Evolutionary conservation across 2,113 vertebrate species (phyloP), one percentile per base, ranked within the genome.

Genomic region (Astur gentilis): DNA sequence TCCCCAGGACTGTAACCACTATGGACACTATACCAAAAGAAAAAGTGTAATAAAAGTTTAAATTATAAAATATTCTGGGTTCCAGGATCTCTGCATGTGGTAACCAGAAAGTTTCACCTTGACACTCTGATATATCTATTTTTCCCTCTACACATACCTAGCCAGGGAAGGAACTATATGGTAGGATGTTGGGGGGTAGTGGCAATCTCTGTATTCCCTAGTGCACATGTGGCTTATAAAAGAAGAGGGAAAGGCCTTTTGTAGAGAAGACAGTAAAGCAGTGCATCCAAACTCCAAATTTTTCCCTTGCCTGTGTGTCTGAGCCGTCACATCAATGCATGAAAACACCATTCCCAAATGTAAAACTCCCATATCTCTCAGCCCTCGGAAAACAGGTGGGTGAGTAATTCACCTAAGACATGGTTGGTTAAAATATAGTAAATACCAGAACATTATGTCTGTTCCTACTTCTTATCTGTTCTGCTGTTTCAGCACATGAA

Each of bases 381-480:
- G 3, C 6, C 26, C 5, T 38, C 73, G n/a, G 16, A 78, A 94
- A 86, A 86, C 21, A 71, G 47, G 52, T 67, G 76, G 34, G 54
- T 93, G 29, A 93, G 54, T 77, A 87, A 93, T 49, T 85, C 26
- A 78, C 45, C 14, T 47, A 82, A 65, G 49, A 76, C 27, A 29
- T 3, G 5, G 16, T 15, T 83, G 21, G 54, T 92, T 94, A 89
- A 96, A 95, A 83, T 29, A 93, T 16, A 75, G 55, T 75, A 86
- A 90, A 87, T 64, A 87, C 27, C 26, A 87, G 90, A 89, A 92
- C 73, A 83, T 15, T 57, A 0, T 47, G 42, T 90, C 60, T 64
- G n/a, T 92, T 97, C 52, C 40, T 71, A 38, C n/a, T 92, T 90
- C 85, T 96, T 94, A 87, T 91, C 83, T 92, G n/a, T 64, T 89